These are phyloP conservation scores for Manacus vitellinus DNA, from an alignment of 2,113 vertebrate species.

Conservation along the genomic window DNA sequence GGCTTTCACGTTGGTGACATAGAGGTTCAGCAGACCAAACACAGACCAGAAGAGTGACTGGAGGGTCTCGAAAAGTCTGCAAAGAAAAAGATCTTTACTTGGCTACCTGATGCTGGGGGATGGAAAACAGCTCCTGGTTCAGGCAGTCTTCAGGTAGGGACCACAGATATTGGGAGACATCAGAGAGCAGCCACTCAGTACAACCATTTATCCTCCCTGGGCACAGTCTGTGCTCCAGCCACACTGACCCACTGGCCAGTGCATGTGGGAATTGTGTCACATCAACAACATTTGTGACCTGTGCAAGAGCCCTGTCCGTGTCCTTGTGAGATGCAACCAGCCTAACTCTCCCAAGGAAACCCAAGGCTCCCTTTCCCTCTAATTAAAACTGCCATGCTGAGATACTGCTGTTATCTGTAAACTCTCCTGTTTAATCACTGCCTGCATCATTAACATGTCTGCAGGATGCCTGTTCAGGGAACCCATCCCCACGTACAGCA, in stretches of 20 bases:
- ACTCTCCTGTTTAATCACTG: not conserved
- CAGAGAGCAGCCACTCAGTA: not conserved
- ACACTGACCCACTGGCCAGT: not conserved
- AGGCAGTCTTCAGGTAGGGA: not conserved
- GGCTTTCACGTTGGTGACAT: conserved; percentile 95
- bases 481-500: not conserved
- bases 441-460: not conserved
- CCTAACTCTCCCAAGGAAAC: not conserved
- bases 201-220: not conserved
- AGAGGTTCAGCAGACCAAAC: conserved; percentile 92
- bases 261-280: not conserved
- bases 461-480: not conserved
- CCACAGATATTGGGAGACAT: fast-evolving
- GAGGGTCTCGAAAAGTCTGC: conserved; percentile 93
- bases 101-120: not conserved
- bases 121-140: not conserved
- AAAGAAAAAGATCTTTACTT: conserved; percentile 24
- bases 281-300: not conserved
- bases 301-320: not conserved
- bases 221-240: not conserved
- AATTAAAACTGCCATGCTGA: not conserved
- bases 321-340: not conserved
- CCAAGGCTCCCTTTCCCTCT: not conserved
- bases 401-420: not conserved
- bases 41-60: conserved; percentile 98